phyloP scores from a whole-genome alignment of 1,140 invertebrate genomes.

The Ptiloglossa arizonensis region DNA sequence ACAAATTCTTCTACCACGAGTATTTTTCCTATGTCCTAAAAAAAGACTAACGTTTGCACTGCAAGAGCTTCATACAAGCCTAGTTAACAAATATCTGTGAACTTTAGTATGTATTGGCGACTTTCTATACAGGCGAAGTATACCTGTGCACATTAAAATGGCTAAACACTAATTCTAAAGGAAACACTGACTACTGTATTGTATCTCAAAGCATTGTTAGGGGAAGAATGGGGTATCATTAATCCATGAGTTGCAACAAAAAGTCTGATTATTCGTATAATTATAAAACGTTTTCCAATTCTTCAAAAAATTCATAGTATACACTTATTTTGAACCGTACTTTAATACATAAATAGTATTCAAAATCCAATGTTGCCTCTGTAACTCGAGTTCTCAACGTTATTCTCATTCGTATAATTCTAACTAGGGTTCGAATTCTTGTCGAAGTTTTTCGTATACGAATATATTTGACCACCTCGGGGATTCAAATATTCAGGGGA shows the following conservation, averaged over 20 bases:
- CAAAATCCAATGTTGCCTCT: too few relatives aligned
- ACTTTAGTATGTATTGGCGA: slow-evolving; percentile 11
- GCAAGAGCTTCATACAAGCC: slow-evolving; percentile 12
- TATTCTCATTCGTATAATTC: too few relatives aligned
- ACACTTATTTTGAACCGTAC: too few relatives aligned
- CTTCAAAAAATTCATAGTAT: not conserved
- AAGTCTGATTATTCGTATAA: not conserved
- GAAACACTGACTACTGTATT: slow-evolving; percentile 13
- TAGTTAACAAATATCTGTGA: not conserved
- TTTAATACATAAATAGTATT: too few relatives aligned
- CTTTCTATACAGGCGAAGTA: not conserved
- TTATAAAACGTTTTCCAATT: not conserved
- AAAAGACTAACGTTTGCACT: not conserved
- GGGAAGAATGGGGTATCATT: not conserved
- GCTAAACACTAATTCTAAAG: slow-evolving; percentile 34
- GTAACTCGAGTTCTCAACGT: too few relatives aligned
- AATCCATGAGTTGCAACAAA: not conserved
- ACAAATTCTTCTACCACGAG: not conserved
- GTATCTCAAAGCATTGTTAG: slow-evolving; percentile 27
- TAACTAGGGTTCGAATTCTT: too few relatives aligned
- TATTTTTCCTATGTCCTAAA: slow-evolving; percentile 3
- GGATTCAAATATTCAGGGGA: too few relatives aligned
- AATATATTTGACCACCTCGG: too few relatives aligned
- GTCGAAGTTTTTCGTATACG: too few relatives aligned
- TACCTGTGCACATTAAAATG: slow-evolving; percentile 15